These are phyloP conservation scores for Tautogolabrus adspersus DNA, from an alignment of 2,113 vertebrate genomes.

Conservation along the genomic window DNA sequence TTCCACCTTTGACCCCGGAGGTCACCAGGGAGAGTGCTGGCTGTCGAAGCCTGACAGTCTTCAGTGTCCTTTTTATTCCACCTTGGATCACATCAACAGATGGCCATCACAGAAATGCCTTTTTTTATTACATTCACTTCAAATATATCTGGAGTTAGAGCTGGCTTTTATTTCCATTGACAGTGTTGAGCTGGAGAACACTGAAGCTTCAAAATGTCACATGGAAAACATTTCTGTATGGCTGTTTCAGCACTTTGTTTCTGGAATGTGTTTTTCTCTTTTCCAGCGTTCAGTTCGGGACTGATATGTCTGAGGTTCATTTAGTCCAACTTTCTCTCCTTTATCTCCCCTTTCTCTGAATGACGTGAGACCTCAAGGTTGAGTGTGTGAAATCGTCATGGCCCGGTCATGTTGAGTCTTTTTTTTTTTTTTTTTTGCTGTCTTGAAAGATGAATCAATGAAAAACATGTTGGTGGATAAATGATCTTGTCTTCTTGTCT, in stretches of 20 bases:
- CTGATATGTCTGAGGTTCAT: neutral
- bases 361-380: constrained; percentile 4
- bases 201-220: constrained; percentile 3
- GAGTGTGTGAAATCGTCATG: constrained; percentile 25
- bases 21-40: neutral
- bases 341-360: neutral
- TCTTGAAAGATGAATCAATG: constrained; percentile 39
- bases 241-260: constrained; percentile 24
- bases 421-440: neutral
- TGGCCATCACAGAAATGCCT: constrained; percentile 6
- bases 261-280: constrained; percentile 9
- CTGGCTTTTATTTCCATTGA: constrained; percentile 38
- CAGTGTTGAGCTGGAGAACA: constrained; percentile 5
- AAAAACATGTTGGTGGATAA: constrained; percentile 32
- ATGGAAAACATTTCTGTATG: constrained; percentile 32
- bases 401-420: neutral
- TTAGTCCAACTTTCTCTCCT: neutral
- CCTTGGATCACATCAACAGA: constrained; percentile 8
- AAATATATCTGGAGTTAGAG: neutral
- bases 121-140: constrained; percentile 2
- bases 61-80: neutral
- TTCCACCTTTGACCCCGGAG: constrained; percentile 44
- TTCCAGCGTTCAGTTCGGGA: neutral
- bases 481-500: constrained; percentile 35
- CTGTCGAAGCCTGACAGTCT: neutral